Evolutionary conservation across 2,797 vertebrate genomes (phyloP).

Genomic region (Thalassophryne amazonica): DNA sequence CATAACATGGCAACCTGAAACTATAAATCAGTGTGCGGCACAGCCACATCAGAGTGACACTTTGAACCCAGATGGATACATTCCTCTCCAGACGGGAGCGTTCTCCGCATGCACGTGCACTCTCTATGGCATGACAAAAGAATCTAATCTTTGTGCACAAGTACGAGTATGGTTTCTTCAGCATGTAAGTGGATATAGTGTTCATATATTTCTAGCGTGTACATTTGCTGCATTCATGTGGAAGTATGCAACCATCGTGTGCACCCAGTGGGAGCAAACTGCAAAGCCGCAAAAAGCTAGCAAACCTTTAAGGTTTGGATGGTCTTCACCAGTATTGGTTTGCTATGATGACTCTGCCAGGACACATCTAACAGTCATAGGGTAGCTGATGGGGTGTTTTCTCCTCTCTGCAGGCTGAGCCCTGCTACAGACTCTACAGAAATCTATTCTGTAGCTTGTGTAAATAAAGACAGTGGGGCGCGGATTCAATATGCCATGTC

Average conservation of each 20-base stretch:
- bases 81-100: slow-evolving; percentile 37
- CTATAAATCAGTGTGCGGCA: slow-evolving; percentile 31
- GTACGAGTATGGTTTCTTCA: background rate
- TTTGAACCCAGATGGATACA: slow-evolving; percentile 44
- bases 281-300: slow-evolving; percentile 23
- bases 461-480: slow-evolving; percentile 11
- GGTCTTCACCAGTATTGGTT: slow-evolving; percentile 10
- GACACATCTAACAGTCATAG: slow-evolving; percentile 15
- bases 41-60: slow-evolving; percentile 31
- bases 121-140: slow-evolving; percentile 9
- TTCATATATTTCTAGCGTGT: background rate
- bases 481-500: slow-evolving; percentile 10
- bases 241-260: background rate
- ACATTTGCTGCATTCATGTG: slow-evolving; percentile 3
- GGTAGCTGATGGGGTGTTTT: background rate
- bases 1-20: slow-evolving; percentile 26
- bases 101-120: background rate
- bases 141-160: slow-evolving; percentile 16
- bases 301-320: slow-evolving; percentile 14
- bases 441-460: background rate
- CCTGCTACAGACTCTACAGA: background rate
- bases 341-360: slow-evolving; percentile 13
- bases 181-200: background rate
- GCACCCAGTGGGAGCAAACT: slow-evolving; percentile 4
- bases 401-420: background rate